Conservation (phyloP, 2,888 invertebrate species). For the Entomobrya proxima region DNA sequence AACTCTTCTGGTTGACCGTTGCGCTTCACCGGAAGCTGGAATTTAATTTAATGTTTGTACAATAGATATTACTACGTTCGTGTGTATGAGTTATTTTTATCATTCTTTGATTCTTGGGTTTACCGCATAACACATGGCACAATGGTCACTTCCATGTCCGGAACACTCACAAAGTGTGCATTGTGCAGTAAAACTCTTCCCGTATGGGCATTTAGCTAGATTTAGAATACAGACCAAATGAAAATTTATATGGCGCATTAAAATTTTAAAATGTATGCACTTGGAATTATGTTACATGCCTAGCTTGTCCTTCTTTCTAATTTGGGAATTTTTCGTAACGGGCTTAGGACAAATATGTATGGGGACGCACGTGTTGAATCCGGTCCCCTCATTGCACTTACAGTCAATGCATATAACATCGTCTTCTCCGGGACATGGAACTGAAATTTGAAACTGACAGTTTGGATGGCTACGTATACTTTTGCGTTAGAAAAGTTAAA, state of each 20-base stretch:
- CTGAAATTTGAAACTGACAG: no score
- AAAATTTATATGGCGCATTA: no score
- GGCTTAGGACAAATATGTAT: constrained; percentile 8
- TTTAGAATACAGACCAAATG: no score
- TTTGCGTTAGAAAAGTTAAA: no score
- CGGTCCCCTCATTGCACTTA: background rate
- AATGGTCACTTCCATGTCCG: constrained; percentile 13
- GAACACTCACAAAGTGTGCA: constrained; percentile 43
- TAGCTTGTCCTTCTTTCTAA: background rate
- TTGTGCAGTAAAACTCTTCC: background rate
- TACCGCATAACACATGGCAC: constrained; percentile 47
- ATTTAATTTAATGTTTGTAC: background rate
- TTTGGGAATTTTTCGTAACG: background rate
- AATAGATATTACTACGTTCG: no score
- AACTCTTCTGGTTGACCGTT: constrained; percentile 19
- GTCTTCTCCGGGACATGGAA: constrained; percentile 35
- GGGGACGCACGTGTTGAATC: constrained; percentile 23
- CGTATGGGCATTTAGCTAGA: constrained; percentile 26
- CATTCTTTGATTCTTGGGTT: no score
- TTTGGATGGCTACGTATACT: no score
- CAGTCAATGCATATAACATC: constrained; percentile 12
- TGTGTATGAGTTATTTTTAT: no score
- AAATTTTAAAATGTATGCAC: background rate
- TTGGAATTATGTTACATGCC: background rate
- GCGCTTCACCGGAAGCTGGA: constrained; percentile 12